Base-by-base conservation (phyloP, 2,113 vertebrate species). In the Hippocampus comes region DNA sequence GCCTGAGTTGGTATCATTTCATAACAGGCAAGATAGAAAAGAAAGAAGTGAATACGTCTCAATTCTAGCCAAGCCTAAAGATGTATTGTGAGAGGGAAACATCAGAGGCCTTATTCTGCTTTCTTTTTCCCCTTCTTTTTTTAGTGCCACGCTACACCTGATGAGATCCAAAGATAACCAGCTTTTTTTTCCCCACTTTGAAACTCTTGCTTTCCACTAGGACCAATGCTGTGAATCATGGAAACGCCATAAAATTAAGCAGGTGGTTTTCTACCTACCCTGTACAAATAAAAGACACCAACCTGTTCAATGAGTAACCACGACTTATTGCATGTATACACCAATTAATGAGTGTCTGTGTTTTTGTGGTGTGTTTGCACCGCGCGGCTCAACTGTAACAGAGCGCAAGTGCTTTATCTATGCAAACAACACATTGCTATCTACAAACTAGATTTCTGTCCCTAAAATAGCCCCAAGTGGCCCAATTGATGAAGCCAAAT, bases 131-230 rank as follows among this genome's bases (percentile, higher is more conserved):
- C 30, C 30, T 34, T 34, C 30, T 34, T 64, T 78, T 71, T 85
- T 82, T 82, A 51, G 76, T 72, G 75, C 67, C 9, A 82, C 71
- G 63, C 79, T 65, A 71, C 78, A 80, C 80, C 75, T 84, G 86
- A 90, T 87, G 84, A 91, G 87, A 87, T 85, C 75, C 73, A 71
- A 76, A 85, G 88, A 91, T 90, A 90, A 84, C 84, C 70, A 72
- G 68, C 42, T 25, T 65, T 63, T 68, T 76, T 89, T 79, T 90
- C 89, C 80, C 90, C 89, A 86, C 82, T 71, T 64, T 83, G 67
- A 84, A 88, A 84, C 84, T 75, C 83, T 76, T 77, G 75, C 89
- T 92, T 93, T 93, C 90, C 90, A 90, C 73, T 87, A 75, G 71
- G 79, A 76, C 72, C 76, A 43, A n/a, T 65, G 73, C 69, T 73